Conservation (phyloP, 2,888 invertebrate species). For the Nemapogon koenigi region DNA sequence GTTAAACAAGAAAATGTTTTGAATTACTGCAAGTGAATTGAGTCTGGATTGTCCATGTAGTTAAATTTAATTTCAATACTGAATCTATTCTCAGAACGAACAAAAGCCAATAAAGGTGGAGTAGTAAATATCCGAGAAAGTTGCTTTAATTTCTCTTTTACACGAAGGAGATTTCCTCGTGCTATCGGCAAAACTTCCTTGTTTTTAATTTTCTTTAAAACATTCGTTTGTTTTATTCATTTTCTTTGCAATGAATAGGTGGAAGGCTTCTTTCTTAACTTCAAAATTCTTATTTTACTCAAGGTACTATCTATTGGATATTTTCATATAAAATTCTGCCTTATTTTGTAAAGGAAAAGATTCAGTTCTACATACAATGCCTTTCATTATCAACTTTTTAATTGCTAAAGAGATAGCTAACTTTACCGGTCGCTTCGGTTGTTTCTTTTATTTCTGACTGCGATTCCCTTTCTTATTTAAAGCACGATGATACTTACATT, state of each 20-base stretch:
- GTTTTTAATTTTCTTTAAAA: slow-evolving; percentile 65
- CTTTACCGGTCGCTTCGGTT: slow-evolving; percentile 27
- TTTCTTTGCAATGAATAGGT: slow-evolving; percentile 56
- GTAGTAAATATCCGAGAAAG: slow-evolving; percentile 62
- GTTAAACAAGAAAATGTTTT: no score
- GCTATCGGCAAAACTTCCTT: slow-evolving; percentile 59
- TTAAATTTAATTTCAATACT: slow-evolving; percentile 31
- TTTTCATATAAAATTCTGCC: neutral
- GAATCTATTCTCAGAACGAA: slow-evolving; percentile 28
- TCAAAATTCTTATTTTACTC: slow-evolving; percentile 44
- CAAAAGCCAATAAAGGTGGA: slow-evolving; percentile 49
- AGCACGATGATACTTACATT: slow-evolving; percentile 8
- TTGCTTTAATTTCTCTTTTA: slow-evolving; percentile 63
- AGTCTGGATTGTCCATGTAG: neutral
- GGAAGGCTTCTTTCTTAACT: slow-evolving; percentile 49
- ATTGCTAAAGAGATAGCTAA: slow-evolving; percentile 42
- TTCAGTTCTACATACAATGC: neutral
- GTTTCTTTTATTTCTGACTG: slow-evolving; percentile 25
- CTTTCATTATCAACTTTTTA: slow-evolving; percentile 40
- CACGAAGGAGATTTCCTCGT: slow-evolving; percentile 57
- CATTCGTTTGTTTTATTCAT: slow-evolving; percentile 53
- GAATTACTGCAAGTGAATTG: neutral
- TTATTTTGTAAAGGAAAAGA: neutral
- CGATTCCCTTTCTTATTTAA: slow-evolving; percentile 18
- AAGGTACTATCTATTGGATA: slow-evolving; percentile 30